These are phyloP conservation scores for Caretta caretta DNA, from an alignment of 2,113 vertebrate species.

Conservation along the genomic window DNA sequence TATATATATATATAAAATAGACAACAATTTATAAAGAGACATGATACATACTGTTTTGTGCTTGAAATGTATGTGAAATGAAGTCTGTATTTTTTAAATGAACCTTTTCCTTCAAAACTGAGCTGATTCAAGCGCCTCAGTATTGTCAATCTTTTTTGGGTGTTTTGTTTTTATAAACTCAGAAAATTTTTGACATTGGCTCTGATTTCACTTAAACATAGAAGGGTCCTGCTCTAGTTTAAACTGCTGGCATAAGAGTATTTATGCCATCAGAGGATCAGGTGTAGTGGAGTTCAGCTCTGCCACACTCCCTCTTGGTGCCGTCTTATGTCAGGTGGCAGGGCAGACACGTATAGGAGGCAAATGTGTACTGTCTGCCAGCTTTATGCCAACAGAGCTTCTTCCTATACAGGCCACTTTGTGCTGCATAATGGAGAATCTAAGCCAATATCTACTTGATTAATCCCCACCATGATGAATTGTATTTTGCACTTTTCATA, in stretches of 20 bases:
- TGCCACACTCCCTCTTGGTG: background rate
- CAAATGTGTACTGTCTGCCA: too few relatives aligned
- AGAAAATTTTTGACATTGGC: background rate
- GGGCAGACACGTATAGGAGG: too few relatives aligned
- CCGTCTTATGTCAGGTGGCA: too few relatives aligned
- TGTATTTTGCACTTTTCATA: background rate
- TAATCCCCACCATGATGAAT: too few relatives aligned
- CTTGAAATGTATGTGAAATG: background rate
- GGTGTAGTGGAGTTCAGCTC: background rate
- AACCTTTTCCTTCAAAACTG: background rate
- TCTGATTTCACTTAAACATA: background rate
- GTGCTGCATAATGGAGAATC: too few relatives aligned
- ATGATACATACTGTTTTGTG: background rate
- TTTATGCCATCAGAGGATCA: background rate
- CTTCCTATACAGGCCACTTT: too few relatives aligned
- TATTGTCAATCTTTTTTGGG: background rate
- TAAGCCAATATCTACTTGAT: too few relatives aligned
- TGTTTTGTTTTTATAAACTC: background rate
- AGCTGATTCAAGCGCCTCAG: background rate
- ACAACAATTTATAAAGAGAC: background rate
- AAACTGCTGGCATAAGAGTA: background rate
- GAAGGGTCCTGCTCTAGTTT: background rate
- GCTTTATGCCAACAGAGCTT: too few relatives aligned
- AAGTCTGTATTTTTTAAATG: background rate
- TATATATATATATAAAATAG: too few relatives aligned